Percentiles rank a stretch among this genome's conserved stretches.
These are phyloP conservation scores for Ylistrum balloti DNA, from an alignment of 1,140 invertebrate genomes.

Conservation along the genomic window DNA sequence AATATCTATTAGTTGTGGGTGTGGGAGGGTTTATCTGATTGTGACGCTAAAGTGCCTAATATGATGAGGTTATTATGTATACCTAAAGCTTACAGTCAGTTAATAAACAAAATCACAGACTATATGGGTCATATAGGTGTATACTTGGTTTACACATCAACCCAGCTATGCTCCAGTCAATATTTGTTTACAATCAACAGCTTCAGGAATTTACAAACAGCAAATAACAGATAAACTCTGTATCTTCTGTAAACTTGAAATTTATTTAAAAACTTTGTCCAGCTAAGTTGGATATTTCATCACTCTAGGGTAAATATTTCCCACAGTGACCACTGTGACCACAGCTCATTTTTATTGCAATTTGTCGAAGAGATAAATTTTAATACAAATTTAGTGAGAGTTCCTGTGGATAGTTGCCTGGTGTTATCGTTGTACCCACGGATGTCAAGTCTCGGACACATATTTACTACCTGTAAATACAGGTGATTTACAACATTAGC, in stretches of 20 bases:
- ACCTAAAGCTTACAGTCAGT: conserved; percentile 1
- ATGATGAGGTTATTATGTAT: conserved; percentile 15
- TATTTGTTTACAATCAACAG: conserved; percentile 3
- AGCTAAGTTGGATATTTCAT: background rate
- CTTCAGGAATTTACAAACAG: background rate
- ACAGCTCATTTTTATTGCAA: background rate
- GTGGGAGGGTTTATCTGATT: background rate
- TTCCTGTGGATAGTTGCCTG: background rate
- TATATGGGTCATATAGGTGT: background rate
- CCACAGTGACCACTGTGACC: background rate
- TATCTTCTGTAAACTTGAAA: conserved; percentile 25
- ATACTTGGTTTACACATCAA: background rate
- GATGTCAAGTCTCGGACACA: background rate
- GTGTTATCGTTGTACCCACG: background rate
- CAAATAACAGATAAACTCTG: conserved; percentile 7
- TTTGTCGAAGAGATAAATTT: conserved; percentile 12
- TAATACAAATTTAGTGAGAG: conserved; percentile 28
- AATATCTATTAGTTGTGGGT: too few relatives aligned
- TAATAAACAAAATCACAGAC: background rate
- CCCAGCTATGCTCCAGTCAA: background rate
- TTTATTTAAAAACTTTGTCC: background rate
- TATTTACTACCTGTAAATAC: conserved; percentile 26
- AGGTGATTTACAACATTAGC: background rate
- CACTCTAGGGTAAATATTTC: background rate
- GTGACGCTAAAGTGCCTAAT: background rate